Evolutionary conservation across 2,113 vertebrate species (phyloP), one percentile per base, ranked within the genome.

Genomic region (Anguilla rostrata): DNA sequence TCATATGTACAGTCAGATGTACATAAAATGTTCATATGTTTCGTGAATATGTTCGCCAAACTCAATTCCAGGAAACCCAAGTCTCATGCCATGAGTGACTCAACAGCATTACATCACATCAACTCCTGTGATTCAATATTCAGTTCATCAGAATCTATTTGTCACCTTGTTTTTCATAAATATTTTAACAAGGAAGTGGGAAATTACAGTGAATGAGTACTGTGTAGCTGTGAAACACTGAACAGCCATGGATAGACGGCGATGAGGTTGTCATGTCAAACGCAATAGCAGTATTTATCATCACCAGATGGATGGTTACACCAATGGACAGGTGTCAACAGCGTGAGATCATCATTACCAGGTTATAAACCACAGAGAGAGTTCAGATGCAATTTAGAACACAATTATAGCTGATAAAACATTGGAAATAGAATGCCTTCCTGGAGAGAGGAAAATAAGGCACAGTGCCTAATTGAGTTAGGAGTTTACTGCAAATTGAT

Each of bases 371-470:
- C 78, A 11, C 49, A 26, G 49, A 22, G 22, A 39, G 46, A 39
- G 84, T 57, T 80, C 75, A 40, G 22, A 60, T 81, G 56, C 53
- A 34, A 34, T 39, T 53, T 53, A 85, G 84, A 40, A 81, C 78
- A 60, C 84, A 41, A 80, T 85, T 85, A 60, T 85, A 22, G 46
- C 39, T 80, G 78, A 49, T 79, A 57, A 80, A 80, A 85, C 40
- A 57, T 43, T 39, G 6, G 20, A n/a, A 80, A 85, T 56, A 80
- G 41, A 60, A 78, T 41, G 22, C 39, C 56, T 81, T 79, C 78
- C 84, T 39, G 53, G 78, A 34, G 84, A 57, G 78, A 81, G 34
- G 29, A 80, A 80, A 81, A 85, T 85, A 85, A 63, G 41, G 53
- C 43, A 26, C 46, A 40, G 34, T 85, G 49, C 79, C 75, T 80